Evolutionary conservation across 2,888 invertebrate species (phyloP).

Genomic region (Lasioglossum leucozonium): DNA sequence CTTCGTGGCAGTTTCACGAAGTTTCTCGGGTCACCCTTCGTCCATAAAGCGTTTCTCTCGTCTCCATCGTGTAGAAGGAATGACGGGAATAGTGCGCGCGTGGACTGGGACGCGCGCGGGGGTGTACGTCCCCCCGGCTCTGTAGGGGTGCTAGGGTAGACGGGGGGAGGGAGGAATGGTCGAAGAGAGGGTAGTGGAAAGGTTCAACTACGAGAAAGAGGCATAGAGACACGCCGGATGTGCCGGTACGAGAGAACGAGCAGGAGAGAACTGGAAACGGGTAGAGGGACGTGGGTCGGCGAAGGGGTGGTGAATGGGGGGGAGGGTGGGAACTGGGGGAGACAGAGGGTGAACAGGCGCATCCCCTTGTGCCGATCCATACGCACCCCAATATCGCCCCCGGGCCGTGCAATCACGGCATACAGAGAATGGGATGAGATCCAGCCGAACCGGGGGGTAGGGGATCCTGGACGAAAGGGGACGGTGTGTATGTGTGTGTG

Average conservation of each 20-base stretch:
- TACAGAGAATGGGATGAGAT: constrained; percentile 81
- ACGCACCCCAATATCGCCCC: constrained; percentile 82
- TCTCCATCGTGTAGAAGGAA: constrained; percentile 53
- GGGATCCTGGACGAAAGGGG: constrained; percentile 47
- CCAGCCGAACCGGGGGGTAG: constrained; percentile 57
- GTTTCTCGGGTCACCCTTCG: constrained; percentile 70
- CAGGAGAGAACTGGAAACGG: constrained; percentile 43
- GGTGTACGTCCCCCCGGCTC: neutral
- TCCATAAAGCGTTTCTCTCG: constrained; percentile 67
- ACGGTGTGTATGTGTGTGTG: constrained; percentile 19
- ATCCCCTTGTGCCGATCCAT: constrained; percentile 75
- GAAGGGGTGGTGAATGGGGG: constrained; percentile 25
- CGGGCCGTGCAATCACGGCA: constrained; percentile 82
- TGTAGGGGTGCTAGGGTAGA: neutral
- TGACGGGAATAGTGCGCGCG: constrained; percentile 45
- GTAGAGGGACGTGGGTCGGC: constrained; percentile 42
- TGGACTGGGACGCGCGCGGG: constrained; percentile 39
- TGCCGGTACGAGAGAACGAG: constrained; percentile 46
- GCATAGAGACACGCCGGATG: constrained; percentile 66
- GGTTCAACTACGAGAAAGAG: constrained; percentile 57
- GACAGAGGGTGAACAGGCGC: constrained; percentile 65
- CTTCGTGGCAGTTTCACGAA: constrained; percentile 64
- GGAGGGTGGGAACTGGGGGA: constrained; percentile 30
- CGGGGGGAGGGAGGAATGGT: neutral
- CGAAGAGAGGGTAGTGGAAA: constrained; percentile 29